Percentiles rank a stretch among this genome's conserved stretches.
Conservation (phyloP, 2,888 invertebrate species). For the Macrosiphum euphorbiae region DNA sequence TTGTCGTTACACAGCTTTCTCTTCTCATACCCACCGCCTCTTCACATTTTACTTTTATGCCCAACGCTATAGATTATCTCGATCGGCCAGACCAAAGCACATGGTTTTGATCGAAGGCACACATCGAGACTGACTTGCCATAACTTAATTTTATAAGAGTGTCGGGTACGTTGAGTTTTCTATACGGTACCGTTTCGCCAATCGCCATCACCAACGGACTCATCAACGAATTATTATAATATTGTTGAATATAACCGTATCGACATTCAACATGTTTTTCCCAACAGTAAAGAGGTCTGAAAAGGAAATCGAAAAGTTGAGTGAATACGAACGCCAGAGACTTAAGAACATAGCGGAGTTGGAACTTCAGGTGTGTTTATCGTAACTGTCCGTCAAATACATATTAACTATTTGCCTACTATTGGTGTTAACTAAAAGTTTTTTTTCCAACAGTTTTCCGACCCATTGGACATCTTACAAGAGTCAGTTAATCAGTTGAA, state of each 20-base stretch:
- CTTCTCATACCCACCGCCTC: background rate
- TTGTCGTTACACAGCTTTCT: background rate
- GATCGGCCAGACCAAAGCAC: background rate
- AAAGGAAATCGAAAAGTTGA: background rate
- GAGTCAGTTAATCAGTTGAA: background rate
- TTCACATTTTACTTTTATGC: background rate
- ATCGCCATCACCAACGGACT: background rate
- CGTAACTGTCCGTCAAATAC: background rate
- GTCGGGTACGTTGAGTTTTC: background rate
- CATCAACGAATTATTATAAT: background rate
- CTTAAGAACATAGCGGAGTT: background rate
- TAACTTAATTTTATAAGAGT: background rate
- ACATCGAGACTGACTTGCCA: background rate
- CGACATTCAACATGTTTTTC: background rate
- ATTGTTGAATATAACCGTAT: background rate
- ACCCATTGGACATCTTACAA: background rate
- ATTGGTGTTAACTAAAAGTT: background rate
- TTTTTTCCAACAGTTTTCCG: background rate
- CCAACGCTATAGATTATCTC: background rate
- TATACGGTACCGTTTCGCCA: background rate
- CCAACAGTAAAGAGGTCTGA: background rate
- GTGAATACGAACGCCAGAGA: conserved; percentile 17
- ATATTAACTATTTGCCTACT: background rate
- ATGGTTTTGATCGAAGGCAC: background rate
- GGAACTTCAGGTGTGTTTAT: background rate